Base-by-base conservation (phyloP, 1,140 invertebrate genomes). In the Calephelis virginiensis region DNA sequence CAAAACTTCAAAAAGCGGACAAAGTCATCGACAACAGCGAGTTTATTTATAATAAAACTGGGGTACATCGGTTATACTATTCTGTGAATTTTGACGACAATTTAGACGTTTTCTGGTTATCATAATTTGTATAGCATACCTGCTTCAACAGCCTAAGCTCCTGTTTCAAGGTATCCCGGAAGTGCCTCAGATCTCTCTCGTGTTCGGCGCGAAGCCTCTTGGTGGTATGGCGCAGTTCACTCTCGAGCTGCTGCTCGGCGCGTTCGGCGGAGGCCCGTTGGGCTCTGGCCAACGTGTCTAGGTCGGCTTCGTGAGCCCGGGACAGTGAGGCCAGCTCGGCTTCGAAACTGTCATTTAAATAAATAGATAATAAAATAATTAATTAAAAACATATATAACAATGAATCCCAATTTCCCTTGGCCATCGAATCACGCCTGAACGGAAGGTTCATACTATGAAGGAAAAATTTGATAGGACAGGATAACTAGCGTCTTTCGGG, bases 251-350 rank as follows among this genome's bases (percentile, higher is more conserved):
- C 59, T 95, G 94, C 86, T 99, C 98, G 6, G 97, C 97, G 69
- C 97, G 96, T 89, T 99, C 98, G 46, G 99, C 96, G 76, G 95
- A 94, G 72, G 97, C 95, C 70, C 98, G 97, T 82, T 99, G 98
- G 66, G 97, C 96, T 56, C 97, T 93, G 49, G 95, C 95, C 60
- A 99, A 92, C 12, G 94, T 93, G 49, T 99, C 98, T 75, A 99
- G 92, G 81, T 99, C 98, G 28, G 94, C 94, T 79, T 99, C 98
- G 81, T 97, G 98, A 6, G 95, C 95, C 63, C 97, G 94, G 60
- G 97, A 93, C 50, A 99, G 90, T 12, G 93, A 92, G 43, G 93
- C 92, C 63, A 95, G 92, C 83, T 97, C 97, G 90, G 96, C 95
- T 72, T 97, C 96, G 85, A 97, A 97, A 65, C 90, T 92, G 50